phyloP scores from a whole-genome alignment of 2,797 vertebrate species.

The Coreius guichenoti region DNA sequence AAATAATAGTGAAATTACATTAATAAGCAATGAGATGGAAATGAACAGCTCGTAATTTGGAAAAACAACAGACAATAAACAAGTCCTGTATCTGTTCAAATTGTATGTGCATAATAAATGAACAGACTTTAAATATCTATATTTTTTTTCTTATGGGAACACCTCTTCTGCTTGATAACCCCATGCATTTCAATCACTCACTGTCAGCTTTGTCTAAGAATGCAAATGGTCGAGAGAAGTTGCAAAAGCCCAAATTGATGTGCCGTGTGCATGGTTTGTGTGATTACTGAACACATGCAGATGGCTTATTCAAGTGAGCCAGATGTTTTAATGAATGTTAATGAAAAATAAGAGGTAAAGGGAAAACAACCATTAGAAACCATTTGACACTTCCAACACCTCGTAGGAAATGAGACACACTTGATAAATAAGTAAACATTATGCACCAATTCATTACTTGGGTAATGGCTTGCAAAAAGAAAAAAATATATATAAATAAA shows the following conservation, averaged over 20 bases:
- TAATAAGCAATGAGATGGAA: constrained; percentile 84
- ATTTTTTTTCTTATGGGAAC: constrained; percentile 28
- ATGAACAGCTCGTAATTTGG: constrained; percentile 74
- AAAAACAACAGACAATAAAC: constrained; percentile 75
- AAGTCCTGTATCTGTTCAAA: constrained; percentile 68
- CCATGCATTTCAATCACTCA: constrained; percentile 47
- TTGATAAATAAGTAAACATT: constrained; percentile 80
- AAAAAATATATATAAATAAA: neutral
- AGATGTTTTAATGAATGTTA: constrained; percentile 87
- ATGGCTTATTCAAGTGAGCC: constrained; percentile 79
- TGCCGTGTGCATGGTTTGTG: constrained; percentile 68
- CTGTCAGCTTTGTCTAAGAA: constrained; percentile 48
- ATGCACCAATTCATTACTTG: constrained; percentile 76
- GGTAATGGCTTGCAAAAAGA: constrained; percentile 75
- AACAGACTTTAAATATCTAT: constrained; percentile 60
- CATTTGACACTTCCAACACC: constrained; percentile 73
- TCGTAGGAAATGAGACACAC: constrained; percentile 72
- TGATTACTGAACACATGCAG: constrained; percentile 72
- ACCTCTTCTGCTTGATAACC: constrained; percentile 32
- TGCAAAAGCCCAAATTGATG: constrained; percentile 66
- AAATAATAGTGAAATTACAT: constrained; percentile 81
- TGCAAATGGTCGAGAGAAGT: constrained; percentile 51
- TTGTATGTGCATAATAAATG: constrained; percentile 71
- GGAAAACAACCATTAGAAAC: constrained; percentile 79
- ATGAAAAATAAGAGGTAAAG: constrained; percentile 82